phyloP scores from a whole-genome alignment of 2,113 vertebrate genomes.

The Tor tambroides region DNA sequence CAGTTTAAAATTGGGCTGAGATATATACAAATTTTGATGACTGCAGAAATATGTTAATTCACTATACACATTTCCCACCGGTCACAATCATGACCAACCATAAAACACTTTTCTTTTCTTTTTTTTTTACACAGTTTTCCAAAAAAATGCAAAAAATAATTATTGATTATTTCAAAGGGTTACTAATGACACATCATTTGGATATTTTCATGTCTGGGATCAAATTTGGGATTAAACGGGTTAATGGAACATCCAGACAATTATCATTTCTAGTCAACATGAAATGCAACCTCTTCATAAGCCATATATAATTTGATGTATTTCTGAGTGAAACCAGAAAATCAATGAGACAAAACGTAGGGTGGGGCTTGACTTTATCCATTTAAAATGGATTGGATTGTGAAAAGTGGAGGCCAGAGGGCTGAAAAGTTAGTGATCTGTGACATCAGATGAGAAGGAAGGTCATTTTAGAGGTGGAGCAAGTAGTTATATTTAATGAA shows the following conservation, averaged over 20 bases:
- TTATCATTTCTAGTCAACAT: not conserved
- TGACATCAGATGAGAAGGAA: not conserved
- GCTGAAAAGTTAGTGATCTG: not conserved
- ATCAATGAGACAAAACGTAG: not conserved
- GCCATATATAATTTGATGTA: not conserved
- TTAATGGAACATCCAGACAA: not conserved
- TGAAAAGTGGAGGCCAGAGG: not conserved
- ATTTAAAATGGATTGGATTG: not conserved
- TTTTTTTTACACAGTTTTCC: too few relatives aligned
- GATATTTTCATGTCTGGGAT: too few relatives aligned
- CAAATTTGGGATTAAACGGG: too few relatives aligned
- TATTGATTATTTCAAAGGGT: too few relatives aligned
- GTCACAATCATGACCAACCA: too few relatives aligned
- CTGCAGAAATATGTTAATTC: too few relatives aligned
- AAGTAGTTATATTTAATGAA: not conserved
- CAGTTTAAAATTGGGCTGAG: too few relatives aligned
- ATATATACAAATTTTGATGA: too few relatives aligned
- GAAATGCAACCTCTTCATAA: not conserved
- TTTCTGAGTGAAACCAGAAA: not conserved
- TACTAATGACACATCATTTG: too few relatives aligned
- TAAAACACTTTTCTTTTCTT: too few relatives aligned
- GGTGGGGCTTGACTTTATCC: not conserved
- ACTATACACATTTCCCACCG: too few relatives aligned
- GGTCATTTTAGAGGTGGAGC: not conserved
- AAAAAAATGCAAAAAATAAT: too few relatives aligned